phyloP scores from a whole-genome alignment of 2,888 invertebrate genomes.

The Microctonus brassicae region DNA sequence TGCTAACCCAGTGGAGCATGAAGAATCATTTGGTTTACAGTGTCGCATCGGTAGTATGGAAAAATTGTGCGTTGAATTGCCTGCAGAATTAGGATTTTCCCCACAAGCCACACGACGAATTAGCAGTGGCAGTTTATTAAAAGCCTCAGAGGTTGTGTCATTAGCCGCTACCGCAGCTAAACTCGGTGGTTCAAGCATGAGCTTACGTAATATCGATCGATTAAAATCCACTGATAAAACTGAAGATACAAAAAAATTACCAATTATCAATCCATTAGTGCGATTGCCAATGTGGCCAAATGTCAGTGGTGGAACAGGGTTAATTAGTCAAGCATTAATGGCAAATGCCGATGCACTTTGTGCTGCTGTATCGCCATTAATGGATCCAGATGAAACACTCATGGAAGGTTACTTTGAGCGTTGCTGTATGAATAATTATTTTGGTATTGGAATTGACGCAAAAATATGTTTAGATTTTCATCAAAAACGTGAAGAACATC shows the following conservation, averaged over 20 bases:
- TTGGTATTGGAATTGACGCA: conserved; percentile 98
- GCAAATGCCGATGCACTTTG: conserved; percentile 97
- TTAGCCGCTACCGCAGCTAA: conserved; percentile 75
- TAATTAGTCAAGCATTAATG: conserved; percentile 94
- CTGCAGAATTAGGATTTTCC: conserved; percentile 76
- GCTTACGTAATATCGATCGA: conserved; percentile 61
- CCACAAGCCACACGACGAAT: conserved; percentile 90
- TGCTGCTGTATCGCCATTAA: conserved; percentile 94
- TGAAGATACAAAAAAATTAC: conserved; percentile 76
- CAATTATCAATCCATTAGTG: conserved; percentile 92
- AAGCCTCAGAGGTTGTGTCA: conserved; percentile 77
- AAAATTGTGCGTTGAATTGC: conserved; percentile 69
- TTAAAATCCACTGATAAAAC: conserved; percentile 73
- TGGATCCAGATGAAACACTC: conserved; percentile 91
- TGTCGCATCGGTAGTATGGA: conserved; percentile 67
- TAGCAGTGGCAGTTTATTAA: conserved; percentile 91
- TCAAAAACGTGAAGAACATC: conserved; percentile 96
- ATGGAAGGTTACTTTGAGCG: conserved; percentile 92
- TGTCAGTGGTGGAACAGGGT: conserved; percentile 82
- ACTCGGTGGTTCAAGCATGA: conserved; percentile 66
- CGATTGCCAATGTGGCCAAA: conserved; percentile 90
- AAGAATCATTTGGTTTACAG: conserved; percentile 47
- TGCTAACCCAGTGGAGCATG: conserved; percentile 49
- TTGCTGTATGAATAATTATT: conserved; percentile 99
- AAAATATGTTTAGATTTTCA: conserved; percentile 98